Evolutionary conservation across 2,888 invertebrate genomes (phyloP).

Genomic region (Tinea pellionella): DNA sequence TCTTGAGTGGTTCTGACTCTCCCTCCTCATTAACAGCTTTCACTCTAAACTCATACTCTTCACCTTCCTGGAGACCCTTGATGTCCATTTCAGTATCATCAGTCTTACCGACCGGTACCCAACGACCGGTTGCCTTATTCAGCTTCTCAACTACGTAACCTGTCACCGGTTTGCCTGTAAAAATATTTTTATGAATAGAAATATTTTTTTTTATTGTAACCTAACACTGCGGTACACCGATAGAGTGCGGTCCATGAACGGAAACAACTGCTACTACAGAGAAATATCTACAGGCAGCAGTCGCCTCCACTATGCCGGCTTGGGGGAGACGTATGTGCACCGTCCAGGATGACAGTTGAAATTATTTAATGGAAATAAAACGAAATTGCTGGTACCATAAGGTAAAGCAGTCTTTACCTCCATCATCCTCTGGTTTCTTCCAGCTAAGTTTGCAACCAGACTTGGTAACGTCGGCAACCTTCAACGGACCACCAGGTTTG

Average conservation of each 20-base stretch:
- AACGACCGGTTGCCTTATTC: conserved; percentile 90
- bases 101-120: conserved; percentile 93
- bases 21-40: conserved; percentile 95
- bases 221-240: too few species aligned
- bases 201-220: too few species aligned
- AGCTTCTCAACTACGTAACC: conserved; percentile 94
- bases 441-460: conserved; percentile 90
- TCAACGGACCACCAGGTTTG: conserved; percentile 89
- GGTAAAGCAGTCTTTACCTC: conserved; percentile 72
- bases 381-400: too few species aligned
- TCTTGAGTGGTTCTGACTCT: conserved; percentile 93
- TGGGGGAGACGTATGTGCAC: too few species aligned
- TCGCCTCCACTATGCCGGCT: too few species aligned
- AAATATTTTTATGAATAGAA: not conserved
- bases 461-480: conserved; percentile 89
- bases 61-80: conserved; percentile 86
- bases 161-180: conserved; percentile 80
- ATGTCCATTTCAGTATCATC: conserved; percentile 90
- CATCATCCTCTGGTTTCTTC: conserved; percentile 95
- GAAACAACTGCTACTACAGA: too few species aligned
- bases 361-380: too few species aligned
- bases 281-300: too few species aligned
- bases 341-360: too few species aligned
- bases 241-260: too few species aligned
- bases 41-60: conserved; percentile 93